Percentiles rank a stretch among this genome's conserved stretches.
Evolutionary conservation across 2,888 invertebrate genomes (phyloP).

Genomic region (Folsomia candida): DNA sequence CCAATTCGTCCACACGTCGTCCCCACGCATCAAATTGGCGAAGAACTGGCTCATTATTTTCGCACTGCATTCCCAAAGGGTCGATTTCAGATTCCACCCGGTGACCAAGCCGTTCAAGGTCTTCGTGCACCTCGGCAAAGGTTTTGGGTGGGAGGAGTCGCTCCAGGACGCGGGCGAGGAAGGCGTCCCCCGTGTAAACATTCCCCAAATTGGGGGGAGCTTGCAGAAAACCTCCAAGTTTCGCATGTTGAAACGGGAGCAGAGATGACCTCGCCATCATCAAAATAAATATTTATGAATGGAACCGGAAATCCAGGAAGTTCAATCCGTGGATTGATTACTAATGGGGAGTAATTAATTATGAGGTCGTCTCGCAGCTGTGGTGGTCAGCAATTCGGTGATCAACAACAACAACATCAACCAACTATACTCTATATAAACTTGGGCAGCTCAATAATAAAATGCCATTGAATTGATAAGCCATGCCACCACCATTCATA

Average conservation of each 20-base stretch:
- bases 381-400: conserved; percentile 6
- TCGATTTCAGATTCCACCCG: conserved; percentile 57
- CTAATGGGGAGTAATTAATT: too few relatives aligned
- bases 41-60: conserved; percentile 56
- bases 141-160: conserved; percentile 53
- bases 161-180: conserved; percentile 53
- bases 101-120: conserved; percentile 57
- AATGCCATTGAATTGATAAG: too few relatives aligned
- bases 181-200: conserved; percentile 54
- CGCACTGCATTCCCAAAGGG: conserved; percentile 56
- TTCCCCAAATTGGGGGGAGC: conserved; percentile 54
- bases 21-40: conserved; percentile 60
- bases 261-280: too few relatives aligned
- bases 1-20: conserved; percentile 56
- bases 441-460: too few relatives aligned
- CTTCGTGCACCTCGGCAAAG: conserved; percentile 52
- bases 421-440: too few relatives aligned
- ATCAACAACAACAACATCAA: not conserved
- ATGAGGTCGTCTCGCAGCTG: too few relatives aligned
- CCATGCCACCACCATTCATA: too few relatives aligned
- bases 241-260: conserved; percentile 38
- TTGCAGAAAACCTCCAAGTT: conserved; percentile 54
- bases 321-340: too few relatives aligned
- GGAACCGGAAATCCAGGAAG: too few relatives aligned
- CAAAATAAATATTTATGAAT: too few relatives aligned